Base-by-base conservation (phyloP, 2,113 vertebrate species). In the Lanius collurio region DNA sequence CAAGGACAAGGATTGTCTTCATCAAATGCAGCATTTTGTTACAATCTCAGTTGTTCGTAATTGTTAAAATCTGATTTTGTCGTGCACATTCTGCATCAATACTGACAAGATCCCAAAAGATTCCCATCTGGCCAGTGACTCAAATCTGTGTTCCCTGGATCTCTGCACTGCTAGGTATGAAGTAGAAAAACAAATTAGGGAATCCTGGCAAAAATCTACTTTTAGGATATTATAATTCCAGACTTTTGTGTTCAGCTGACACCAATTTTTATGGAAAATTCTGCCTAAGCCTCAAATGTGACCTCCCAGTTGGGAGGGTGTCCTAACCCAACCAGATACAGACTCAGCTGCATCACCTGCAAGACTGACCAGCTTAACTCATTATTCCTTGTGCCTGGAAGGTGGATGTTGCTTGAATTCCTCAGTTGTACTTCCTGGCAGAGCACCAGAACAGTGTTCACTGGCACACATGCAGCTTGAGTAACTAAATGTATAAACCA, bases 391-490 rank as follows among this genome's bases (percentile, higher is more conserved):
- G 44, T 64, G 89, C 60, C 67, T 64, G 53, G 37, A 81, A 83
- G n/a, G 30, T 47, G 17, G 30, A 39, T 22, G 79, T 20, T 70
- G 79, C 87, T 74, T 67, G 13, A 91, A 86, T 78, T 93, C 75
- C 92, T 94, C 93, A 94, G 62, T 65, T 96, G 89, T 88, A 52
- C 89, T 65, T 79, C 90, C 80, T 78, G 75, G 27, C 88, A 89
- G 39, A 95, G 78, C 93, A 83, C 19, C 77, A 63, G 50, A 42
- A n/a, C 75, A 88, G 60, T 15, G 76, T 24, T 63, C 21, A 35
- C 20, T 86, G 89, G 90, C 87, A 90, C 76, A 95, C 71, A 92
- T 90, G 78, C 92, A 90, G 67, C 39, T 26, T 47, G 82, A 94
- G 55, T 76, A 83, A 81, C 76, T 67, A 28, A 90, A 91, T 46